Conservation (phyloP, 2,113 vertebrate species). For the Clarias gariepinus region DNA sequence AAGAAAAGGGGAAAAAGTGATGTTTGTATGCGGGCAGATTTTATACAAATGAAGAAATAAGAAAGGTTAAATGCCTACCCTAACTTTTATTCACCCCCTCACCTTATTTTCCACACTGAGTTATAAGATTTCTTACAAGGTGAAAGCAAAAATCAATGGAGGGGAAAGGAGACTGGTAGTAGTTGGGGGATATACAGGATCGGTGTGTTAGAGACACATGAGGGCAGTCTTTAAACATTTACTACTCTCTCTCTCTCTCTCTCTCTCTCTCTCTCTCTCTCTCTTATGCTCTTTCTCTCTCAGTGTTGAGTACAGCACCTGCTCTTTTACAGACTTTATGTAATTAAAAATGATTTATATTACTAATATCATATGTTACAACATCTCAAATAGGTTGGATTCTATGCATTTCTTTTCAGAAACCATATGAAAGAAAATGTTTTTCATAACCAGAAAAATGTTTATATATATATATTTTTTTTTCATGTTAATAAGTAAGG, state of each 20-base stretch:
- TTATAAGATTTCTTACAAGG: not conserved
- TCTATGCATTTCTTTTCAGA: not conserved
- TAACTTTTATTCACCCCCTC: no score
- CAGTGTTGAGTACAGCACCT: not conserved
- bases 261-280: not conserved
- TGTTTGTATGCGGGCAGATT: not conserved
- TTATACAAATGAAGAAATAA: not conserved
- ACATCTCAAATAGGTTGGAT: not conserved
- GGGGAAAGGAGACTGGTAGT: constrained; percentile 5
- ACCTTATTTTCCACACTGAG: not conserved
- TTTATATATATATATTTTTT: no score
- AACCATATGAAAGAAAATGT: not conserved
- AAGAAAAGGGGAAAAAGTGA: not conserved
- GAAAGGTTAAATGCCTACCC: not conserved
- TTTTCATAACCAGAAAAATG: not conserved
- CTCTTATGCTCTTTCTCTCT: not conserved
- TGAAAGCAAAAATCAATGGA: not conserved
- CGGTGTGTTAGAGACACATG: constrained; percentile 68
- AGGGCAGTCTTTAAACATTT: constrained; percentile 73
- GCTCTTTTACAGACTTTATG: not conserved
- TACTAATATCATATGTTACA: not conserved
- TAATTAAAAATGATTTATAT: not conserved
- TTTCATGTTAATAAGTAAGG: not conserved
- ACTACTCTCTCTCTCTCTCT: not conserved
- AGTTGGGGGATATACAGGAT: constrained; percentile 10